Conservation (phyloP, 2,113 vertebrate species). For the Cercocebus atys region DNA sequence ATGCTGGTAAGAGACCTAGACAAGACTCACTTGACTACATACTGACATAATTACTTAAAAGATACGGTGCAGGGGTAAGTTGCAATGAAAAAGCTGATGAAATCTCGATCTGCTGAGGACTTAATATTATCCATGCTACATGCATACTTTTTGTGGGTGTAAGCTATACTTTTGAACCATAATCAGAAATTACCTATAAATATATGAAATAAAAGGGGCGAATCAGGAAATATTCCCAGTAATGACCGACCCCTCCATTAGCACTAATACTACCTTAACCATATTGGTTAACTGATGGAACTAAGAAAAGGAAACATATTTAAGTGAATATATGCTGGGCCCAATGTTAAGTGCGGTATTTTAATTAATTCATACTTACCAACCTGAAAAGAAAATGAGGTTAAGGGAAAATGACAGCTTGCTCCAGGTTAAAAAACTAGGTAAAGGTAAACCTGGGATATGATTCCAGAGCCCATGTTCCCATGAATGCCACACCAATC, state of each 20-base stretch:
- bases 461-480: neutral
- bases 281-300: neutral
- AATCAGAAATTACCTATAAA: constrained; percentile 29
- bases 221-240: neutral
- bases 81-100: neutral
- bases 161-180: neutral
- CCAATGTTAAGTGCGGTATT: neutral
- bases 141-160: neutral
- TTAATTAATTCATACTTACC: constrained; percentile 29
- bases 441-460: neutral
- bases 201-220: neutral
- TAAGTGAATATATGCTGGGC: neutral
- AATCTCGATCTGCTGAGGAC: neutral
- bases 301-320: constrained; percentile 13
- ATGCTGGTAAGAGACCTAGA: neutral
- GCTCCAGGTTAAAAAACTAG: neutral
- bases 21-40: neutral
- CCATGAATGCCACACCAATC: neutral
- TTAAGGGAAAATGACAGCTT: neutral
- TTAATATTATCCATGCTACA: neutral
- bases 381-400: constrained; percentile 34
- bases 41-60: constrained; percentile 36
- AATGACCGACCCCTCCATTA: neutral
- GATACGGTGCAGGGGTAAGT: neutral
- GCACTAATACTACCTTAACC: neutral